Evolutionary conservation across 2,888 invertebrate genomes (phyloP), one percentile per base, ranked within the genome.

Genomic region (Muschampia plurimacula): DNA sequence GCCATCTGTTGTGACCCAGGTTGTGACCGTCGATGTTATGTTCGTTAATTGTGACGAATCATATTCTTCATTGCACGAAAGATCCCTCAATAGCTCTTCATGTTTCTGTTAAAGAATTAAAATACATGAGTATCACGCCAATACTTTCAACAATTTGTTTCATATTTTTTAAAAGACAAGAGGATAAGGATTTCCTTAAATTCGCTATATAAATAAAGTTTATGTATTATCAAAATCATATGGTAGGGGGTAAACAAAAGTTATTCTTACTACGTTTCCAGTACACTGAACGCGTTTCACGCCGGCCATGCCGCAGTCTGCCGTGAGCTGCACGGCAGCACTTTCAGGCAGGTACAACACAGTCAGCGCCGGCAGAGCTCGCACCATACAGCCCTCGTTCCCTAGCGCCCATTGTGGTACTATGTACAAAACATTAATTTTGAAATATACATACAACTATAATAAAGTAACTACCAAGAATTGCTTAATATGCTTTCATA

Each of bases 391-490:
- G 41, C 96, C 96, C 78, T 96, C 95, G 59, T 91, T 92, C 49
- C 95, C 95, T 67, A 93, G 88, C n/a, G 97, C 97, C 97, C 97
- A 97, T 80, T 95, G 95, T 41, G 97, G 97, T 77, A 97, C 97
- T 97, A 60, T 36, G 59, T 68, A 59, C 22, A 63, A 70, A 49
- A 46, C 1, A n/a, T 2, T 5, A 13, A 12, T 44, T n/a, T n/a
- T 13, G 5, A 5, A 49, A 49, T 5, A 49, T 49, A 13, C 13
- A 0, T 49, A 5, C 5, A 32, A 32, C 22, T 22, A 22, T 22
- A 22, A 22, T 22, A 22, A 46, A 46, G 46, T 39, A 39, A 7
- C 7, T 4, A 39, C 0, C 7, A 39, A 39, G 39, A 39, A 7
- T 22, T 22, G 22, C 22, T 22, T 22, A 22, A 22, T 22, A 22